Percentiles rank a stretch among this genome's conserved stretches.
phyloP scores from a whole-genome alignment of 92 coral and sea anemone species.

The Porites rus region DNA sequence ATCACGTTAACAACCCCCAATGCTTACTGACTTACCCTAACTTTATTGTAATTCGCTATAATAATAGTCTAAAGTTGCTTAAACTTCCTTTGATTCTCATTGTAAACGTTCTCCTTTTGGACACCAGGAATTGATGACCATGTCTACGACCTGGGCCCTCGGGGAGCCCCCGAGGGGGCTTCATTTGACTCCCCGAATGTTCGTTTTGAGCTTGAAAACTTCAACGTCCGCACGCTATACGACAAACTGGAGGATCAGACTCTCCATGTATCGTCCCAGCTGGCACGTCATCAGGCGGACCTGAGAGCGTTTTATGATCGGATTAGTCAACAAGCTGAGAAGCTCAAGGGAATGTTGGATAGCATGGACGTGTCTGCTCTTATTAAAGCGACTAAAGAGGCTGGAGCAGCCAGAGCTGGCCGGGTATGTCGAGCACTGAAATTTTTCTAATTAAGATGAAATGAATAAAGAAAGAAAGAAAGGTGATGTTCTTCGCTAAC shows the following conservation, averaged over 20 bases:
- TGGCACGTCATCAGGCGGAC: slow-evolving; percentile 98
- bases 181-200: slow-evolving; percentile 79
- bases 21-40: too few relatives aligned
- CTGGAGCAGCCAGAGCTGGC: slow-evolving; percentile 40
- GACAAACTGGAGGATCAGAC: slow-evolving; percentile 99
- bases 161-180: slow-evolving; percentile 95
- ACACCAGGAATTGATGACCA: slow-evolving; percentile 75
- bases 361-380: slow-evolving; percentile 97
- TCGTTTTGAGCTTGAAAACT: slow-evolving; percentile 93
- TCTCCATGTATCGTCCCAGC: slow-evolving; percentile 96
- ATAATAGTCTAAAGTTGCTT: background rate
- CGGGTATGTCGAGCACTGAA: slow-evolving; percentile 7
- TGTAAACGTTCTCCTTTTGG: background rate
- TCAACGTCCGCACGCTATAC: slow-evolving; percentile 92
- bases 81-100: background rate
- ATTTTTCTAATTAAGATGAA: too few relatives aligned
- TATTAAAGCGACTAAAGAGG: slow-evolving; percentile 91
- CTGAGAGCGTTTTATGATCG: slow-evolving; percentile 97
- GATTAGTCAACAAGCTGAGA: slow-evolving; percentile 95
- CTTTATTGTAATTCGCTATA: too few relatives aligned
- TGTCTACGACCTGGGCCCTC: slow-evolving; percentile 90
- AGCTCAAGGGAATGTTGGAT: slow-evolving; percentile 93
- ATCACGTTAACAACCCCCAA: too few relatives aligned
- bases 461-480: too few relatives aligned
- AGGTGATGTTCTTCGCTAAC: too few relatives aligned